phyloP scores from a whole-genome alignment of 1,140 invertebrate genomes.

The Diploscapter pachys region DNA sequence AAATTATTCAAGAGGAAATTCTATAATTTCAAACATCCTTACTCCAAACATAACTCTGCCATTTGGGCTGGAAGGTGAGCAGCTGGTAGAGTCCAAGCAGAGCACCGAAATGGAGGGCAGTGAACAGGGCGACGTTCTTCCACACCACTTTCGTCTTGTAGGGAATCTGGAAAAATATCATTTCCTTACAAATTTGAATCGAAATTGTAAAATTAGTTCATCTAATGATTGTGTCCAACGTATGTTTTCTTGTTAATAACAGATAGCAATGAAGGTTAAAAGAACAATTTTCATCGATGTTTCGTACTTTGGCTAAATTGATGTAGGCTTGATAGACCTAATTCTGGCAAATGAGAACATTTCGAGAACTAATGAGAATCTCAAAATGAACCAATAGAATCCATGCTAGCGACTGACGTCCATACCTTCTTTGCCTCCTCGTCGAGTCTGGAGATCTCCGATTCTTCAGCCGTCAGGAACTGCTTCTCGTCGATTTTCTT shows the following conservation, averaged over 20 bases:
- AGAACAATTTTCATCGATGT: no score
- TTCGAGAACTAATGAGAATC: neutral
- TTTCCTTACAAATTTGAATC: neutral
- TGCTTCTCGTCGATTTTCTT: conserved; percentile 32
- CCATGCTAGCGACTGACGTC: no score
- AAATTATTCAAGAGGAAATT: conserved; percentile 1
- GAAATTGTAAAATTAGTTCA: neutral
- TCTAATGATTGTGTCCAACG: no score
- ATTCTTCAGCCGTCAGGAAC: conserved; percentile 47
- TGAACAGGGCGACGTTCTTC: conserved; percentile 83
- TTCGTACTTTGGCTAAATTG: no score
- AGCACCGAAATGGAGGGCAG: conserved; percentile 76
- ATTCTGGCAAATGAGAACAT: no score
- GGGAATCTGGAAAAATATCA: conserved; percentile 21
- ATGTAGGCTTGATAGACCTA: no score
- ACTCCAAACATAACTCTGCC: conserved; percentile 57
- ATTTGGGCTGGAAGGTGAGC: conserved; percentile 74
- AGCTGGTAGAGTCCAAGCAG: conserved; percentile 77
- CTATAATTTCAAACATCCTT: conserved; percentile 24
- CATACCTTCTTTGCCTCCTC: conserved; percentile 2
- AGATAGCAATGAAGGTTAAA: no score
- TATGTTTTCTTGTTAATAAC: no score
- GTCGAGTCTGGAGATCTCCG: neutral
- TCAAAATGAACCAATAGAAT: neutral
- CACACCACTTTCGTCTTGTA: conserved; percentile 74